Conservation (phyloP, 2,797 vertebrate genomes). For the Paratrypauchen microcephalus region DNA sequence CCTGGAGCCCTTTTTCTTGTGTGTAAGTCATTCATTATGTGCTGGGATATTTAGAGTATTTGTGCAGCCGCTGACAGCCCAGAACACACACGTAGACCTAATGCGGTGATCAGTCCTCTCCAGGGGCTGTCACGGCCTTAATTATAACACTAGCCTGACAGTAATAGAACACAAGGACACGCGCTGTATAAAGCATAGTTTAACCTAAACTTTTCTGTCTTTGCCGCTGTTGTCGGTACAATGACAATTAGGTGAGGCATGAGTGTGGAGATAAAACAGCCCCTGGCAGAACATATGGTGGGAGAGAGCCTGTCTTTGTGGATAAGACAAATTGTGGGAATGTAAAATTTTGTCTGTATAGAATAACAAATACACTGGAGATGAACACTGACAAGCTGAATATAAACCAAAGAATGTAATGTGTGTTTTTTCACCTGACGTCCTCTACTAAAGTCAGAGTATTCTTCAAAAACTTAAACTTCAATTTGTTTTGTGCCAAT, state of each 20-base stretch:
- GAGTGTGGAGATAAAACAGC: neutral
- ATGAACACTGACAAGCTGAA: neutral
- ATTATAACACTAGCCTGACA: slow-evolving; percentile 49
- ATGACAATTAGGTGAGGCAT: slow-evolving; percentile 3
- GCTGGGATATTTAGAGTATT: slow-evolving; percentile 31
- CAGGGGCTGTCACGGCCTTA: slow-evolving; percentile 32
- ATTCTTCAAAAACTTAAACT: too few relatives aligned
- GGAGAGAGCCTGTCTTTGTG: neutral
- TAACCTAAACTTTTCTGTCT: slow-evolving; percentile 17
- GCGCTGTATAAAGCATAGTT: slow-evolving; percentile 25
- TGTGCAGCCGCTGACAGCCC: slow-evolving; percentile 39
- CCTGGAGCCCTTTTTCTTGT: neutral
- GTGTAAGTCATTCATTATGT: slow-evolving; percentile 30
- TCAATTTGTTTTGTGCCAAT: too few relatives aligned
- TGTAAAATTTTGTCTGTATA: neutral
- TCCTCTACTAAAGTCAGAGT: too few relatives aligned
- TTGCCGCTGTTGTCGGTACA: neutral
- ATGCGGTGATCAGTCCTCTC: slow-evolving; percentile 38
- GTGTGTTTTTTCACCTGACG: neutral
- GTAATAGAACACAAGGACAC: slow-evolving; percentile 28
- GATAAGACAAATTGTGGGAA: neutral
- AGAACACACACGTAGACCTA: slow-evolving; percentile 33
- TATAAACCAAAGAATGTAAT: neutral
- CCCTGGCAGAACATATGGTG: neutral
- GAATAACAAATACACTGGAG: neutral